Conservation (phyloP, 2,113 vertebrate genomes). For the Bujurquina vittata region DNA sequence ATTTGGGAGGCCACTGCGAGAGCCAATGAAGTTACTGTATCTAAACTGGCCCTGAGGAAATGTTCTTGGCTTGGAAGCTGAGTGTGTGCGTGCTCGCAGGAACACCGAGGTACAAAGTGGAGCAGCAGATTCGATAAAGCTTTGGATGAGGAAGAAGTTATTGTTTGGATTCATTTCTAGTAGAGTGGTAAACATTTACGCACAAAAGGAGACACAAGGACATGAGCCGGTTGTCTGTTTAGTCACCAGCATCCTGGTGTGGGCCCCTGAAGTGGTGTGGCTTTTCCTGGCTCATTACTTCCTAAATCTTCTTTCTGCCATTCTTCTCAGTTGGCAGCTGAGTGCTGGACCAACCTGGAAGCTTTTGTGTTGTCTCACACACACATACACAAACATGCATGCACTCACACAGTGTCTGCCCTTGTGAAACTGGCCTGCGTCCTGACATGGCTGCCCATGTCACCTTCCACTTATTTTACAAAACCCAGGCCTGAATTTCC, state of each 20-base stretch:
- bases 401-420: constrained; percentile 11
- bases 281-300: constrained; percentile 62
- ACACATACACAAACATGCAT: constrained; percentile 6
- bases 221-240: constrained; percentile 12
- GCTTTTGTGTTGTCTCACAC: constrained; percentile 44
- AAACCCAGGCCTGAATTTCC: constrained; percentile 58
- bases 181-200: neutral
- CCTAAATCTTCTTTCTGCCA: constrained; percentile 59
- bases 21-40: constrained; percentile 58
- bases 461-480: constrained; percentile 53
- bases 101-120: constrained; percentile 25
- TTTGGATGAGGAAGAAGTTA: constrained; percentile 20
- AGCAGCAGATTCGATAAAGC: constrained; percentile 11
- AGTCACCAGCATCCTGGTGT: constrained; percentile 29
- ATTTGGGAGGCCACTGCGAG: constrained; percentile 48
- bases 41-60: constrained; percentile 55
- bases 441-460: constrained; percentile 49
- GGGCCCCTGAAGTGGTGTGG: constrained; percentile 24
- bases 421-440: constrained; percentile 57
- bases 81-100: constrained; percentile 21
- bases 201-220: constrained; percentile 9
- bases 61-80: constrained; percentile 45
- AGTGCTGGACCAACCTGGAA: constrained; percentile 62
- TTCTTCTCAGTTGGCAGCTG: constrained; percentile 57
- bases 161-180: constrained; percentile 31